Evolutionary conservation across 2,797 vertebrate genomes (phyloP), one percentile per base, ranked within the genome.

Genomic region (Saxicola maurus): DNA sequence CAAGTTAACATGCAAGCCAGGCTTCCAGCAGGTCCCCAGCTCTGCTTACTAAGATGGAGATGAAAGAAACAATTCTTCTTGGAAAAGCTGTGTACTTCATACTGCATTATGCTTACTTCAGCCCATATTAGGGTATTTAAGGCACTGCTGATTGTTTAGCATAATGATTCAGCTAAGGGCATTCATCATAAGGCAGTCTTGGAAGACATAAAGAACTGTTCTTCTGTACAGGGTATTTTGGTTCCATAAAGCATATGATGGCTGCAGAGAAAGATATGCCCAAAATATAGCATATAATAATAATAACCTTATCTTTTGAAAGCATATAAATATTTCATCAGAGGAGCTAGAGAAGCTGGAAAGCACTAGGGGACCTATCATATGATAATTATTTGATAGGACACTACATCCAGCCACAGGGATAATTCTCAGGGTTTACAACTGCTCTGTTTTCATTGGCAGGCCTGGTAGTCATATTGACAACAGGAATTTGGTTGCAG

Each of bases 381-480:
- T 88, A 87, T 90, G 95, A 94, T 95, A 93, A 95, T 97, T 87
- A 93, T 89, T 94, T 68, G 71, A 92, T 84, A 91, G 92, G 96
- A 96, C 64, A 21, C 81, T 82, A 87, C 90, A 27, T 91, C 86
- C 94, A 94, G 93, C 93, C 87, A 86, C 27, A 38, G 88, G 93
- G 95, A 95, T 95, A 96, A 96, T 95, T 96, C 93, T 82, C 77
- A 64, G 66, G 83, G 95, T 96, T 97, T 96, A 96, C 90, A 56
- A 27, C 85, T 82, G 72, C 89, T 96, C 89, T 94, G 11, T 84
- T 96, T 95, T 93, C 90, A 85, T 73, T 93, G 94, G 83, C 94
- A 92, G 76, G 73, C 86, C 84, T 69, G 77, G 76, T 33, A 89
- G 91, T 90, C 23, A 42, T 87, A 75, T 52, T 73, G 73, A 95